These are phyloP conservation scores for Motacilla alba DNA, from an alignment of 2,113 vertebrate species.

Conservation along the genomic window DNA sequence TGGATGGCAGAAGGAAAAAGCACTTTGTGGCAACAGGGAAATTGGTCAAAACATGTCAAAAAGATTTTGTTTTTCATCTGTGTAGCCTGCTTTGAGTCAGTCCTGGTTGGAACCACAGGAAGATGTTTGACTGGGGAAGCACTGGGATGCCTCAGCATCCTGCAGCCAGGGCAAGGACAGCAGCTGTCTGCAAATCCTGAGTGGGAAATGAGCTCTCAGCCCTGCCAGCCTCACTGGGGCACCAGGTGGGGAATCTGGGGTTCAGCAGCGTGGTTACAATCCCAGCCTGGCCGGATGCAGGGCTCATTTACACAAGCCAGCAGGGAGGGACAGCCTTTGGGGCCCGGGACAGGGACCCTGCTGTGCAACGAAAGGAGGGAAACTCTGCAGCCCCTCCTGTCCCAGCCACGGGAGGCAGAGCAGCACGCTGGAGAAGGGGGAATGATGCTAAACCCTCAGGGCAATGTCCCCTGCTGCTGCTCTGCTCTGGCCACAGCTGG, in stretches of 20 bases:
- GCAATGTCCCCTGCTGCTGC: background rate
- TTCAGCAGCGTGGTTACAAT: background rate
- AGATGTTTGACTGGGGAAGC: accelerated
- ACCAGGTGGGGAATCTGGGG: background rate
- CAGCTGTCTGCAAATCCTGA: background rate
- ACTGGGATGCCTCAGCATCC: accelerated
- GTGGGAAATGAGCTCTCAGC: background rate
- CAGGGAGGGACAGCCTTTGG: background rate
- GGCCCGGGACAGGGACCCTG: too few relatives aligned
- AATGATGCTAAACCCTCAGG: background rate
- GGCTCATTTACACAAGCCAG: too few relatives aligned
- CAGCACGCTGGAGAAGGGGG: accelerated
- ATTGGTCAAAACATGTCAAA: background rate
- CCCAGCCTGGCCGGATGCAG: too few relatives aligned
- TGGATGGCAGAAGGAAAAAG: background rate
- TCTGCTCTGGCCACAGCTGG: accelerated
- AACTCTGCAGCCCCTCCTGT: accelerated
- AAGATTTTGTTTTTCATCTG: background rate
- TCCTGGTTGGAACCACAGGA: background rate
- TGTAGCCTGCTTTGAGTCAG: background rate
- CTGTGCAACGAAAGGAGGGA: accelerated
- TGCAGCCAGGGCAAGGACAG: background rate
- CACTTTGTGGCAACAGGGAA: background rate
- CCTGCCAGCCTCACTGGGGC: background rate
- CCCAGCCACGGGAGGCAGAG: accelerated